Percentiles rank a stretch among this genome's conserved stretches.
Evolutionary conservation across 53 echinoderm and acorn worm species (phyloP).

Genomic region (Crossaster papposus): DNA sequence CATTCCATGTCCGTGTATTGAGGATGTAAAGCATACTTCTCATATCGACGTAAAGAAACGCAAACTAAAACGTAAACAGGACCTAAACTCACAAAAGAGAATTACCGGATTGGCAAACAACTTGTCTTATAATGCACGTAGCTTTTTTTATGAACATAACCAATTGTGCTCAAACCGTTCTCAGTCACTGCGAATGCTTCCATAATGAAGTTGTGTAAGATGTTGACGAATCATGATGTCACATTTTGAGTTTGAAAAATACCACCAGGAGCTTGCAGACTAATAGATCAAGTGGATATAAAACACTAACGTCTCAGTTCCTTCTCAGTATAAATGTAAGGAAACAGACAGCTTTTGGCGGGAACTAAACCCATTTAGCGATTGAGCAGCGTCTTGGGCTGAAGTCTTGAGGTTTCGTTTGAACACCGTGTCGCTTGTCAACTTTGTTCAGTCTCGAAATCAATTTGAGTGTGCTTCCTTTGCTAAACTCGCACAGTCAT

Average conservation of each 20-base stretch:
- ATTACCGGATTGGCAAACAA: no score
- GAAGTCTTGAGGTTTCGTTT: neutral
- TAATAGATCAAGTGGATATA: neutral
- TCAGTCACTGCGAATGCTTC: no score
- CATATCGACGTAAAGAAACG: no score
- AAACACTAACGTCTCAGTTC: neutral
- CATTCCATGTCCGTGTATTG: no score
- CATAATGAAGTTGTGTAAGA: no score
- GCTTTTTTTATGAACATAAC: no score
- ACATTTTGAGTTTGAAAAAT: neutral
- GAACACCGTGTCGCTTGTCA: neutral
- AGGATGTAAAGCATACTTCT: no score
- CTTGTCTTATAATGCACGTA: no score
- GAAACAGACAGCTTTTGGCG: neutral
- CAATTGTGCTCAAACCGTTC: no score
- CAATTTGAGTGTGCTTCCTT: neutral
- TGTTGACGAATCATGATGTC: neutral
- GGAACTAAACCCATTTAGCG: neutral
- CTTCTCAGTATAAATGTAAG: constrained; percentile 1
- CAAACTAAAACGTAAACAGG: no score
- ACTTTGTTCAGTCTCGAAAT: neutral
- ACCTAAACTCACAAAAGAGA: no score
- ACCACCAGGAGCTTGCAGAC: neutral
- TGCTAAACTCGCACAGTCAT: neutral
- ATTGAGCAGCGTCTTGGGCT: neutral